A percentile compares a stretch with the other conserved stretches of the same genome.
phyloP scores from a whole-genome alignment of 1,140 invertebrate species.

The Ips nitidus region DNA sequence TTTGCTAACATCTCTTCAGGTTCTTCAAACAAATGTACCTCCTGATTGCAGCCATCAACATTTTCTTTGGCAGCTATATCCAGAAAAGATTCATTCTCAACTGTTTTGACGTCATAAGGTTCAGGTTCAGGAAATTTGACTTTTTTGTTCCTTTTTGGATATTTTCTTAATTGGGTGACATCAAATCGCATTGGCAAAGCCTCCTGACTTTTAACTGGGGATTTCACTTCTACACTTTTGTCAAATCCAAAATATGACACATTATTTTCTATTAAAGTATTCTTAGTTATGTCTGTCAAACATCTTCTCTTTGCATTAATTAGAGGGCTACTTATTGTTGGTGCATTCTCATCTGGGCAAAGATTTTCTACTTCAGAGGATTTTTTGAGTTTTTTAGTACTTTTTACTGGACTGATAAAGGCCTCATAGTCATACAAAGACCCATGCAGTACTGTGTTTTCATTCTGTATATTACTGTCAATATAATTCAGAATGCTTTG shows the following conservation, averaged over 20 bases:
- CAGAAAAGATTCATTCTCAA: constrained; percentile 11
- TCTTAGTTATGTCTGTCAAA: constrained; percentile 22
- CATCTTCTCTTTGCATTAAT: constrained; percentile 1
- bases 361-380: no score
- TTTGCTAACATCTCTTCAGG: constrained; percentile 16
- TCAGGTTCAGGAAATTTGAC: not conserved
- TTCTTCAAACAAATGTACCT: constrained; percentile 22
- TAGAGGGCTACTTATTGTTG: not conserved
- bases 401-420: constrained; percentile 35
- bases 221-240: not conserved
- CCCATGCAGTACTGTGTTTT: constrained; percentile 10
- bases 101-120: not conserved
- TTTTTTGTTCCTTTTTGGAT: constrained; percentile 5
- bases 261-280: constrained; percentile 4
- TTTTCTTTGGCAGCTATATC: constrained; percentile 6
- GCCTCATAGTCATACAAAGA: constrained; percentile 36
- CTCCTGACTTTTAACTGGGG: constrained; percentile 9
- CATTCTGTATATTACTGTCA: constrained; percentile 28
- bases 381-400: not conserved
- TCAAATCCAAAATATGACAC: constrained; percentile 34
- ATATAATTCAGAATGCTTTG: constrained; percentile 32
- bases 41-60: not conserved
- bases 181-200: constrained; percentile 21
- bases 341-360: not conserved
- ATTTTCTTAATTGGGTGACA: constrained; percentile 9